Evolutionary conservation across 2,888 invertebrate species (phyloP), one percentile per base, ranked within the genome.

Genomic region (Morpho achilles): DNA sequence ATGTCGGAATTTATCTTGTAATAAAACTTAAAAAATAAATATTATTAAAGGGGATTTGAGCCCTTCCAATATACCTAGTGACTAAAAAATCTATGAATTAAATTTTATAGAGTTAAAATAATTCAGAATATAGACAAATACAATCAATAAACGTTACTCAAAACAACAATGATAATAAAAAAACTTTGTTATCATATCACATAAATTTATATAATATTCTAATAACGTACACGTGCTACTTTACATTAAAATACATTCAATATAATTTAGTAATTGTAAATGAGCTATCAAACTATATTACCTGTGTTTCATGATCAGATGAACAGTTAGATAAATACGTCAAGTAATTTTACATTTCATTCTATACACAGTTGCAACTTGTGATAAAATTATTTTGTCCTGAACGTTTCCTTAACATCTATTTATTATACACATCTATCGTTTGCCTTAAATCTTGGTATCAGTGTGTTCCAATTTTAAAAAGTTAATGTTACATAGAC

Each of bases 231-330:
- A 42, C 44, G 44, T 16, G 49, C 58, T 58, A 53, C 49, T 58
- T 59, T 54, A 59, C 50, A 55, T 59, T 50, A 58, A 63, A 55
- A 63, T 60, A 60, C 60, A 55, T 48, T 52, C 4, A 54, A 58
- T 63, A 53, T 52, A 47, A 41, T 59, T 58, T 58, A 51, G 51
- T 63, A 56, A 54, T 54, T 63, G 63, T 63, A 63, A 63, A 63
- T 63, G 61, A 56, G n/a, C 61, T 63, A 61, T 58, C 56, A 63
- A 63, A 63, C 61, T 63, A 63, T 63, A 59, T 63, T 48, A 53
- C 50, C 16, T 55, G 41, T 59, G 32, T 57, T 60, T 41, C 53
- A 58, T 60, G 50, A 56, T 45, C 46, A 53, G 47, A 50, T 60
- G 58, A 58, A 63, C 32, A 52, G 22, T 41, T 41, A 55, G 48